phyloP scores from a whole-genome alignment of 2,113 vertebrate species.

The Alligator sinensis region DNA sequence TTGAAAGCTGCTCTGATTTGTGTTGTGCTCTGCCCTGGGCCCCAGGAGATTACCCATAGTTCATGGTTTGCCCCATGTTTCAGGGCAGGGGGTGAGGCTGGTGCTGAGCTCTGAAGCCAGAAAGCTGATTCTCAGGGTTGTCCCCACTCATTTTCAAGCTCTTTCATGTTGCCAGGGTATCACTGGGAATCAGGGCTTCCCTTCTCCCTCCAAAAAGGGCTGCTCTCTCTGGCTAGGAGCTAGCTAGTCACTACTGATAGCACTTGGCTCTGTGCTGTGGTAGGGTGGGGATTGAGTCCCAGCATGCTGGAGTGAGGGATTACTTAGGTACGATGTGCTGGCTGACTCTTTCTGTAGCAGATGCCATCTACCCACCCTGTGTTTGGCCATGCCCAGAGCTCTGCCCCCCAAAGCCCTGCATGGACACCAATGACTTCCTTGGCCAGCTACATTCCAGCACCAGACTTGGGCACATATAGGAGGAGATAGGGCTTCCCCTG shows the following conservation, averaged over 20 bases:
- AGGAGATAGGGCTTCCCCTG: neutral
- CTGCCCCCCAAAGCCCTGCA: neutral
- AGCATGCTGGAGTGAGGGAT: neutral
- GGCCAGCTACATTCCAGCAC: neutral
- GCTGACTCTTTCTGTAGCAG: neutral
- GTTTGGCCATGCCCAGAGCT: rapidly evolving
- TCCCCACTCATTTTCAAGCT: neutral
- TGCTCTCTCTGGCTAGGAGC: too few species aligned
- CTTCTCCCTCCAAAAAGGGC: neutral
- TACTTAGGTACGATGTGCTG: neutral
- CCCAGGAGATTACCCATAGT: too few species aligned
- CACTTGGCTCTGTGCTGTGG: neutral
- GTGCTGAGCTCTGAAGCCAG: too few species aligned
- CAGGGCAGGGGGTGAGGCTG: rapidly evolving
- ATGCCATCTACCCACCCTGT: rapidly evolving
- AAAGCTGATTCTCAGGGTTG: too few species aligned
- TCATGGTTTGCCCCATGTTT: too few species aligned
- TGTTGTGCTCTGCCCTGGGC: too few species aligned
- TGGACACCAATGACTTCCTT: neutral
- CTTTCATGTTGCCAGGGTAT: rapidly evolving
- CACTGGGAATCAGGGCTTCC: neutral
- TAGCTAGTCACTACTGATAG: too few species aligned
- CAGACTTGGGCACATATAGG: too few species aligned
- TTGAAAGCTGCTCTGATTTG: too few species aligned
- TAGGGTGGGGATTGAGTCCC: neutral